Percentiles rank a stretch among this genome's conserved stretches.
Evolutionary conservation across 1,140 invertebrate genomes (phyloP).

Genomic region (Oedothorax gibbosus): DNA sequence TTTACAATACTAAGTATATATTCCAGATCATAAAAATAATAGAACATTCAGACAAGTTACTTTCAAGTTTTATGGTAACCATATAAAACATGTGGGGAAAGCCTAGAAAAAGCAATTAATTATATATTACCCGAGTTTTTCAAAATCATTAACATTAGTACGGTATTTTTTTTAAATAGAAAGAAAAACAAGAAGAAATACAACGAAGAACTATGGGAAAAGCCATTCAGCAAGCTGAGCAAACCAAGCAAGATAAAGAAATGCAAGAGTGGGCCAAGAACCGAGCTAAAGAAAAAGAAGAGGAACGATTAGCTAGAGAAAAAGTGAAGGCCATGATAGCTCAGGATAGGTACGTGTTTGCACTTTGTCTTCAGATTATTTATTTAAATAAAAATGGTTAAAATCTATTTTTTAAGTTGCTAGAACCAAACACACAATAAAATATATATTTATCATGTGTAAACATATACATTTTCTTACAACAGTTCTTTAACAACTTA

Average conservation of each 20-base stretch:
- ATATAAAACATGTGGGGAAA: no score
- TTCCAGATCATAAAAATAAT: no score
- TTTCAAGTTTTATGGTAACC: no score
- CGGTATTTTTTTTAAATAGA: constrained; percentile 64
- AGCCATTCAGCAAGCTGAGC: constrained; percentile 77
- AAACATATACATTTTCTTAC: background rate
- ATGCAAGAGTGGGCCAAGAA: constrained; percentile 75
- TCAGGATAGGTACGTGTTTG: constrained; percentile 74
- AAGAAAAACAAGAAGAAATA: constrained; percentile 76
- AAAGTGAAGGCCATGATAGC: constrained; percentile 80
- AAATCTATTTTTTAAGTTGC: background rate
- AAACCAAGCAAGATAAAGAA: constrained; percentile 80
- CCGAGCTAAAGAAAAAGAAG: constrained; percentile 79
- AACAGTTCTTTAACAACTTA: no score
- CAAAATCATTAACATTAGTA: background rate
- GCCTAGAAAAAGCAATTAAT: no score
- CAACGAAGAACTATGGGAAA: constrained; percentile 79
- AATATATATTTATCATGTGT: background rate
- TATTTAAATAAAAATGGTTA: background rate
- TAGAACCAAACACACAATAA: no score
- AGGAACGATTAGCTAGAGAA: constrained; percentile 77
- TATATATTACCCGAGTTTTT: no score
- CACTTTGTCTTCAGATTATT: background rate
- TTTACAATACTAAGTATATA: no score
- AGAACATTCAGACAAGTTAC: no score